Evolutionary conservation across 2,888 invertebrate species (phyloP), one percentile per base, ranked within the genome.

Genomic region (Ptilodon capucinus): DNA sequence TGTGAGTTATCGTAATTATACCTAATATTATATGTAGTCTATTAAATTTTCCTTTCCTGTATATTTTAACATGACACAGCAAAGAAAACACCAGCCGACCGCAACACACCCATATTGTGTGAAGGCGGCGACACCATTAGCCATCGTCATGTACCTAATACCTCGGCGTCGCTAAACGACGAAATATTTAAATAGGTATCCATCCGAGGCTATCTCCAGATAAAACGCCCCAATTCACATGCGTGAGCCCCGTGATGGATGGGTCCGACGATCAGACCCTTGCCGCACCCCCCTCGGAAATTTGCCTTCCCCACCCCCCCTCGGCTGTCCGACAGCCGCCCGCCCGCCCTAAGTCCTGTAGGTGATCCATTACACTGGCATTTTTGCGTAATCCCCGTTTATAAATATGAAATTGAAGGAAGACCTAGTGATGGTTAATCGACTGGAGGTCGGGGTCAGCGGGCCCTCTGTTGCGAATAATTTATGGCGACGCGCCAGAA

Each of bases 381-480:
- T 91, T 90, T 91, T 91, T 91, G 87, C 89, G 88, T 90, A 91
- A 91, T 87, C 90, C 88, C 78, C 89, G 89, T 88, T 87, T 90
- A 91, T 90, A 91, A 91, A 91, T 90, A 91, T 91, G 90, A 91
- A 90, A 87, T 90, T 90, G 88, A 87, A 86, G 87, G 88, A 88
- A 88, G 87, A 87, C 80, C 85, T 81, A 80, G 81, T 83, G 86
- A 88, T 89, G 89, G 79, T 91, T 91, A 91, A 91, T 91, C 90
- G 90, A 89, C 86, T 90, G 82, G 81, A 88, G 90, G 86, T 86
- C 86, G 89, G 86, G 88, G 89, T 84, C 87, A 80, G 68, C 59
- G 62, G 69, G 74, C 79, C 80, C 82, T 79, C 74, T 74, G 78
- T 71, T 71, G 73, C 67, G 68, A 74, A 77, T 82, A 81, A 86